phyloP scores from a whole-genome alignment of 92 coral and sea anemone genomes.

The Parazoanthus darwini region DNA sequence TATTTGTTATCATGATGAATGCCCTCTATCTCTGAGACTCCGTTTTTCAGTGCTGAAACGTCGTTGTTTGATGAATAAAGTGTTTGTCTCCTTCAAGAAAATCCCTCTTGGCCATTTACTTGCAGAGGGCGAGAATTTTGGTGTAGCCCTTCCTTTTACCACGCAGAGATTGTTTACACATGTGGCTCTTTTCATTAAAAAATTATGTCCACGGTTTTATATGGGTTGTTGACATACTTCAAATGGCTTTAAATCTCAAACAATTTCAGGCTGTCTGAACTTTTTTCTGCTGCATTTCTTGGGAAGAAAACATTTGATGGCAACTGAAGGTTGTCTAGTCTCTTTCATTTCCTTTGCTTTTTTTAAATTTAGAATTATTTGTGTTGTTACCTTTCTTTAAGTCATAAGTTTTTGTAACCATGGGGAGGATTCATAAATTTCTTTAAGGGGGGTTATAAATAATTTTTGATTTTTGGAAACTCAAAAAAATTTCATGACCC shows the following conservation, averaged over 20 bases:
- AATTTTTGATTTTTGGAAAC: neutral
- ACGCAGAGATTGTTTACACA: slow-evolving; percentile 19
- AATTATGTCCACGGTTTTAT: neutral
- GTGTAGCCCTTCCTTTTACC: neutral
- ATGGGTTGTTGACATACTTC: neutral
- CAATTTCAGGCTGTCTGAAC: neutral
- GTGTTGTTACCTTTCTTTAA: neutral
- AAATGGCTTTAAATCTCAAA: neutral
- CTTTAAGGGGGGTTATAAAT: neutral
- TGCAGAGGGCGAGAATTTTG: neutral
- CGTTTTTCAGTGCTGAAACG: neutral
- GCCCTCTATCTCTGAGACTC: neutral
- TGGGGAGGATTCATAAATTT: neutral
- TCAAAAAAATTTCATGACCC: neutral
- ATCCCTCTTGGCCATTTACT: slow-evolving; percentile 2
- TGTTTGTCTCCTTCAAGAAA: neutral
- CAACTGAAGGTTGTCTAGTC: neutral
- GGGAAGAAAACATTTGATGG: neutral
- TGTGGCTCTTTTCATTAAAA: slow-evolving; percentile 33
- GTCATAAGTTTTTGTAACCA: neutral
- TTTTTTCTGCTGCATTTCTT: neutral
- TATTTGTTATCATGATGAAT: too few species aligned
- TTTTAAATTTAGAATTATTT: neutral
- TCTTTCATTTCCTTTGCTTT: neutral
- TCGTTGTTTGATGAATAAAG: neutral